Evolutionary conservation across 1,140 invertebrate genomes (phyloP), one percentile per base, ranked within the genome.

Genomic region (Physella acuta): DNA sequence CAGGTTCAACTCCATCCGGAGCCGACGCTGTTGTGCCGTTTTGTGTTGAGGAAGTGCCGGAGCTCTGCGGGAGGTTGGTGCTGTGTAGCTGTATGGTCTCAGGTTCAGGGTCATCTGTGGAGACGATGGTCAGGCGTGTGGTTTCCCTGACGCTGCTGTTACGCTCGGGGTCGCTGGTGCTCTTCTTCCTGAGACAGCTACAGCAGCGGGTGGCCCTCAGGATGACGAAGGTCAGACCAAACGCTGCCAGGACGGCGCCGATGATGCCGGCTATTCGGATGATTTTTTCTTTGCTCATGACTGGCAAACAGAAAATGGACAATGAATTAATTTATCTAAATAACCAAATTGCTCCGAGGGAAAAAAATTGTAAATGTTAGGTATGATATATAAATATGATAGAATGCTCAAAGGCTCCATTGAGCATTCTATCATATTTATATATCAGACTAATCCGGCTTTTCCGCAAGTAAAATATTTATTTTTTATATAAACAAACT

Each of bases 111-210:
- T 20, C 20, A 20, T 20, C 20, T 14, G 28, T 8, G 53, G 8
- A 8, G 24, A 55, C 24, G 24, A 24, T 30, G 8, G 53, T 55
- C 20, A 55, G 24, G 8, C 53, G 53, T 14, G 53, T 55, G 8
- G 53, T 24, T 30, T 55, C 53, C 28, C 59, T 61, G 20, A 16
- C 20, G 1, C 16, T 31, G 8, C 20, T 53, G 1, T 31, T 49
- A 30, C 8, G 17, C 26, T 26, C 39, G 26, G 49, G 39, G 4
- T 24, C 16, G 30, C n/a, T 53, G 14, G 1, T 53, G 2, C 36
- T 28, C 49, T 52, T 52, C n/a, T 53, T 64, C 33, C 44, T 52
- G 14, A 69, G 24, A 37, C 68, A 69, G 31, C 33, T 55, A 51
- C 58, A 69, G 39, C 58, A 59, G 16, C 59, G 34, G 1, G 55